These are phyloP conservation scores for Pachydiplax longipennis DNA, from an alignment of 2,888 invertebrate genomes.

Conservation along the genomic window DNA sequence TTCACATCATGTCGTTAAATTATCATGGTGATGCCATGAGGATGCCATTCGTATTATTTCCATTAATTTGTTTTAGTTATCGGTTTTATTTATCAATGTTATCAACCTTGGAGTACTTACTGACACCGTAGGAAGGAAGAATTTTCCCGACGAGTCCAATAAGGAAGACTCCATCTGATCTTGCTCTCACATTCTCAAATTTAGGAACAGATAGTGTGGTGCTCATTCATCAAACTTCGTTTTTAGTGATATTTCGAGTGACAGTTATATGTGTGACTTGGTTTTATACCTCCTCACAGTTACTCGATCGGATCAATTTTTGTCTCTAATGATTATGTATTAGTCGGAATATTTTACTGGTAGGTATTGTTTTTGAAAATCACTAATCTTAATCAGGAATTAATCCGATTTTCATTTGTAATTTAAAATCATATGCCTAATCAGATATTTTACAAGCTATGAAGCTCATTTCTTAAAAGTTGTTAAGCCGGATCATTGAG, in stretches of 20 bases:
- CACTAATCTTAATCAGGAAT: no score
- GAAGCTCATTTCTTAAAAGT: no score
- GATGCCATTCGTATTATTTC: not conserved
- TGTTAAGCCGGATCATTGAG: no score
- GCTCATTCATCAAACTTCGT: not conserved
- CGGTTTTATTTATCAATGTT: not conserved
- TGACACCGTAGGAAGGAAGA: not conserved
- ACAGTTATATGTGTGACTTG: no score
- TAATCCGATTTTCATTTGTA: no score
- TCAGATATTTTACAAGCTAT: no score
- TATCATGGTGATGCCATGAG: not conserved
- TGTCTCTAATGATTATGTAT: no score
- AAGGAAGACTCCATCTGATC: not conserved
- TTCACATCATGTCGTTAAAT: not conserved
- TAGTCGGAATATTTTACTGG: no score
- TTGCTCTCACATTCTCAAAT: constrained; percentile 31
- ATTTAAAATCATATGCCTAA: no score
- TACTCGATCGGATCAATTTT: no score
- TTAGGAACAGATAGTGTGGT: not conserved
- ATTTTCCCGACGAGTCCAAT: not conserved
- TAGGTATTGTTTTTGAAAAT: no score
- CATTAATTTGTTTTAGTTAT: not conserved
- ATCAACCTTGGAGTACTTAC: constrained; percentile 16
- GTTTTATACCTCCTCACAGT: no score
- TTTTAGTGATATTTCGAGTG: not conserved